Evolutionary conservation across 1,140 invertebrate species (phyloP).

Genomic region (Colletes gigas): DNA sequence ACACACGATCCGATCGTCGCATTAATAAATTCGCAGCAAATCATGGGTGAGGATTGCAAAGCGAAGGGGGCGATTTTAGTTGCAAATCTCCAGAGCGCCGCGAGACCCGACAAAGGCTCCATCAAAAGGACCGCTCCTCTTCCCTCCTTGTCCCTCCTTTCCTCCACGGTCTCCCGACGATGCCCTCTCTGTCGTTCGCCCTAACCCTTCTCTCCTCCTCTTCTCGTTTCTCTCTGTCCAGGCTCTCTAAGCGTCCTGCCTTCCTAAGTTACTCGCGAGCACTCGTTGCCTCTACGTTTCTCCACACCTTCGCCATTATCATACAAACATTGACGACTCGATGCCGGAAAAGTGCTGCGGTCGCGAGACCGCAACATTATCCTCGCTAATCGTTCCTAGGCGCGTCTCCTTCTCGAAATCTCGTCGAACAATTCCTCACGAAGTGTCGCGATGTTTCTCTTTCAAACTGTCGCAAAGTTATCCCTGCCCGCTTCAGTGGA

Average conservation of each 20-base stretch:
- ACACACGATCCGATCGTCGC: constrained; percentile 59
- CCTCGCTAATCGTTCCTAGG: constrained; percentile 73
- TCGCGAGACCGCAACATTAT: constrained; percentile 72
- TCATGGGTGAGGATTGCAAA: constrained; percentile 66
- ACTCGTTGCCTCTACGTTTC: constrained; percentile 63
- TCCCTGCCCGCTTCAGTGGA: too few species aligned
- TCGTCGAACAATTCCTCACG: too few species aligned
- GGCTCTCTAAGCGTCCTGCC: constrained; percentile 28
- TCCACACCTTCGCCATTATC: constrained; percentile 80
- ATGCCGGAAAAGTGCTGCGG: constrained; percentile 75
- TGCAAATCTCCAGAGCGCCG: constrained; percentile 80
- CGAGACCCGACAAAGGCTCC: constrained; percentile 80
- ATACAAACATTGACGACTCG: constrained; percentile 79
- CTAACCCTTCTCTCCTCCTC: constrained; percentile 18
- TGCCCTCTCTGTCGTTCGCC: constrained; percentile 20
- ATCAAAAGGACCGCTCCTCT: constrained; percentile 78
- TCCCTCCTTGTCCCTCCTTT: constrained; percentile 24
- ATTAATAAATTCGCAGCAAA: constrained; percentile 80
- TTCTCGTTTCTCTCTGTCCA: constrained; percentile 30
- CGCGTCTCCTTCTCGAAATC: too few species aligned
- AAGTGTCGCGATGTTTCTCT: too few species aligned
- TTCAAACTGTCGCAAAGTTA: too few species aligned
- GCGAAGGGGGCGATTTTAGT: constrained; percentile 79
- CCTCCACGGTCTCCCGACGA: too few species aligned
- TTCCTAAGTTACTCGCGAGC: constrained; percentile 12